phyloP scores from a whole-genome alignment of 2,888 invertebrate genomes.

The Drosophila peninsularis region DNA sequence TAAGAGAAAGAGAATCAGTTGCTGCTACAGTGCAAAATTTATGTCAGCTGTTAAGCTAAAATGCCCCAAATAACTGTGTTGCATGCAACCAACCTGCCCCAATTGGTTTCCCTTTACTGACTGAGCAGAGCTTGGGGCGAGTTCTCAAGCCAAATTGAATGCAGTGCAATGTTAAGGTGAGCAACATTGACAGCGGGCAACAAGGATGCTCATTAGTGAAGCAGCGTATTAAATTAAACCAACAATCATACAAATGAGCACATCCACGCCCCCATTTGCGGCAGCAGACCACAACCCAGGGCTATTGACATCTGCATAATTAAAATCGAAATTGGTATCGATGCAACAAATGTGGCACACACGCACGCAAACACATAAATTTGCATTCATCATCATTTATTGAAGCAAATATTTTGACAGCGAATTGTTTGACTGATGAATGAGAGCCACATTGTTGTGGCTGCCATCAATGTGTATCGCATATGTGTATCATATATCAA shows the following conservation, averaged over 20 bases:
- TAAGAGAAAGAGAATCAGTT: too few relatives aligned
- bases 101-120: background rate
- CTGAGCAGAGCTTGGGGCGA: background rate
- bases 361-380: constrained; percentile 9
- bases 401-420: constrained; percentile 59
- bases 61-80: background rate
- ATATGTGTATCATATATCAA: background rate
- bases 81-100: constrained; percentile 6
- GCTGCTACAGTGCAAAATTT: too few relatives aligned
- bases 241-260: constrained; percentile 7
- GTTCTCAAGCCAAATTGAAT: background rate
- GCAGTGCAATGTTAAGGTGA: constrained; percentile 3
- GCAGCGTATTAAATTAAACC: constrained; percentile 9
- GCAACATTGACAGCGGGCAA: constrained; percentile 6
- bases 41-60: too few relatives aligned
- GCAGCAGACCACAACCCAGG: background rate
- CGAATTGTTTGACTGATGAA: constrained; percentile 55
- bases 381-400: constrained; percentile 52
- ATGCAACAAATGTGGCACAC: constrained; percentile 25
- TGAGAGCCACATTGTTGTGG: constrained; percentile 56
- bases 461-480: constrained; percentile 3
- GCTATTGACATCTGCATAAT: constrained; percentile 44
- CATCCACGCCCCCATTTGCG: background rate
- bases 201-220: constrained; percentile 29
- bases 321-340: constrained; percentile 46